A percentile compares a stretch with the other conserved stretches of the same genome.
phyloP scores from a whole-genome alignment of 2,113 vertebrate genomes.

The Cyphomyrus plagiostoma region DNA sequence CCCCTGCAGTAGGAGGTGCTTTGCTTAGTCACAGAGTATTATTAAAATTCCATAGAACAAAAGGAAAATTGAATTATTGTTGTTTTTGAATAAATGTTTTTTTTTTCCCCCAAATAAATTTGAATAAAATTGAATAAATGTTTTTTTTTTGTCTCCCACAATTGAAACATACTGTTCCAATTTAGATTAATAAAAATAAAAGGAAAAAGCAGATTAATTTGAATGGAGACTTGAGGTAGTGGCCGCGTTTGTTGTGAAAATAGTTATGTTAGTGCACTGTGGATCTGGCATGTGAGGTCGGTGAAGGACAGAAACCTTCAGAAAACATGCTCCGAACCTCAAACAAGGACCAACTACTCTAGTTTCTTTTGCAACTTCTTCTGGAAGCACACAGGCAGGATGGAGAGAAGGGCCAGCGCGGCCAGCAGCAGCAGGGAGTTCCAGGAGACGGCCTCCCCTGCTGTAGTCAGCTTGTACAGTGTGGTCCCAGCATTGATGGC shows the following conservation, averaged over 20 bases:
- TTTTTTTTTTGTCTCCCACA: neutral
- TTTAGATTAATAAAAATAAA: neutral
- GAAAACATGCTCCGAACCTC: neutral
- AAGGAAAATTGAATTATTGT: neutral
- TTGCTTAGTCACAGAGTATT: neutral
- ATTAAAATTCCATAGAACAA: neutral
- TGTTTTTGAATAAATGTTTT: no score
- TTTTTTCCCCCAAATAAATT: no score
- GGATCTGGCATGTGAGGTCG: conserved; percentile 16
- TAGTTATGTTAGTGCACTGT: neutral
- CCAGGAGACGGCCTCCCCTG: conserved; percentile 96
- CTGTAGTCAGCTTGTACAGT: conserved; percentile 92
- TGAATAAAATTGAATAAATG: neutral
- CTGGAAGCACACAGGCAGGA: conserved; percentile 88
- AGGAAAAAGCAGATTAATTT: neutral
- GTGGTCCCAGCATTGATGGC: conserved; percentile 97
- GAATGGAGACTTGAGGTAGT: conserved; percentile 24
- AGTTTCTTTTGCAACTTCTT: conserved; percentile 85
- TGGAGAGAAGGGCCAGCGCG: conserved; percentile 82
- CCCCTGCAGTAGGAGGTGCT: neutral
- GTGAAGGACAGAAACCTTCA: neutral
- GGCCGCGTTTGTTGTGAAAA: conserved; percentile 35
- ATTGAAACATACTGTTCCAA: neutral
- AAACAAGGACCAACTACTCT: neutral
- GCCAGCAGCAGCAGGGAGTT: conserved; percentile 88